Conservation (phyloP, 2,888 invertebrate genomes). For the Melanophora roralis region DNA sequence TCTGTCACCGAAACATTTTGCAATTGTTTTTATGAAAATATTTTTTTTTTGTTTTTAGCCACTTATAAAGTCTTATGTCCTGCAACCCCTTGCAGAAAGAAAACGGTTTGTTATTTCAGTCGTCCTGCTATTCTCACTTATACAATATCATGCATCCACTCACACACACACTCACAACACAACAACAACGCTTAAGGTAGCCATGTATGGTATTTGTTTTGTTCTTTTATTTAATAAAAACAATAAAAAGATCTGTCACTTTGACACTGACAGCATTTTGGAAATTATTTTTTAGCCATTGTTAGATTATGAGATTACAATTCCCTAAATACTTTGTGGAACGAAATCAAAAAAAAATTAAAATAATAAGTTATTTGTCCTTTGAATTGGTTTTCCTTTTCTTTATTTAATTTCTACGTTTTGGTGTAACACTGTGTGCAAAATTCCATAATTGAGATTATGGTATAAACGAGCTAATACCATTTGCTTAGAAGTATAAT, state of each 20-base stretch:
- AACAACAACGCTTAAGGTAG: conserved; percentile 23
- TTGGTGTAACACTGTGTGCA: conserved; percentile 35
- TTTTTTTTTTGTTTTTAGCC: neutral
- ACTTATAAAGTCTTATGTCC: neutral
- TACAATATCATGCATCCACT: neutral
- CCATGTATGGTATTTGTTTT: conserved; percentile 27
- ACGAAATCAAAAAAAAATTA: neutral
- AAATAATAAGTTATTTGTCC: no score
- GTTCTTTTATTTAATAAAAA: conserved; percentile 34
- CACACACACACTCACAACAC: neutral
- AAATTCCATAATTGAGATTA: conserved; percentile 49
- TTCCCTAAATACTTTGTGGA: conserved; percentile 15
- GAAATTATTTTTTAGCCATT: conserved; percentile 28
- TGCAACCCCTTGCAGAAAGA: neutral
- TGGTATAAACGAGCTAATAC: conserved; percentile 17
- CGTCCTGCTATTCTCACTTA: neutral
- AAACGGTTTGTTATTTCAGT: neutral
- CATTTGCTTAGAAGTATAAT: neutral
- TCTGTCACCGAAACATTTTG: neutral
- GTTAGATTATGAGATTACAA: conserved; percentile 57
- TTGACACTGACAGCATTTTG: conserved; percentile 53
- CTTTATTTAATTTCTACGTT: neutral
- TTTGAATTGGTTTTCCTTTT: conserved; percentile 17
- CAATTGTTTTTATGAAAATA: conserved; percentile 1
- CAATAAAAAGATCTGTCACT: conserved; percentile 39